phyloP scores from a whole-genome alignment of 1,140 invertebrate genomes.

The Proctacanthus coquilletti region DNA sequence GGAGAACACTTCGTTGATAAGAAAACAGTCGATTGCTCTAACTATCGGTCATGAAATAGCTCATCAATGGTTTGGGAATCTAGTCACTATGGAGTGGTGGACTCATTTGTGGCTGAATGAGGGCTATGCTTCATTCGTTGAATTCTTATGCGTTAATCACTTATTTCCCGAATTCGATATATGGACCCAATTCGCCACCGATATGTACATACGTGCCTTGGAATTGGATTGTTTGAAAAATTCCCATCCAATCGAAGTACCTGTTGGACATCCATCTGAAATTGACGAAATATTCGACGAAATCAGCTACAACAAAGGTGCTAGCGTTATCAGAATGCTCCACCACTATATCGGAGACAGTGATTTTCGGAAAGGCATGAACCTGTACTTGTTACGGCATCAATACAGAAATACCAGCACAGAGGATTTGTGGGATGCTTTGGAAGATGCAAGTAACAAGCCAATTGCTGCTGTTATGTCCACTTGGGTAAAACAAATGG shows the following conservation, averaged over 20 bases:
- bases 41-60: conserved; percentile 80
- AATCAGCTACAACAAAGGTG: conserved; percentile 89
- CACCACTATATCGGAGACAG: conserved; percentile 89
- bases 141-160: conserved; percentile 74
- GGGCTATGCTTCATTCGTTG: conserved; percentile 81
- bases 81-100: conserved; percentile 88
- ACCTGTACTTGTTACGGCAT: conserved; percentile 77
- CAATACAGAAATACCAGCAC: conserved; percentile 83
- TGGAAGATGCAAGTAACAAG: conserved; percentile 80
- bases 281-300: conserved; percentile 93
- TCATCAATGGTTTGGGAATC: conserved; percentile 73
- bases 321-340: conserved; percentile 91
- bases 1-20: conserved; percentile 63
- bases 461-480: conserved; percentile 87
- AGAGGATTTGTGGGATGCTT: conserved; percentile 82
- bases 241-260: conserved; percentile 82
- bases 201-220: conserved; percentile 63
- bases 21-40: conserved; percentile 74
- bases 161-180: conserved; percentile 86
- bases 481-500: conserved; percentile 88
- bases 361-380: conserved; percentile 90
- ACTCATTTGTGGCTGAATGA: conserved; percentile 82
- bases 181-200: conserved; percentile 83
- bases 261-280: conserved; percentile 75
- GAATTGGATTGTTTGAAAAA: conserved; percentile 80